phyloP scores from a whole-genome alignment of 2,888 invertebrate species.

The Netelia melanura region DNA sequence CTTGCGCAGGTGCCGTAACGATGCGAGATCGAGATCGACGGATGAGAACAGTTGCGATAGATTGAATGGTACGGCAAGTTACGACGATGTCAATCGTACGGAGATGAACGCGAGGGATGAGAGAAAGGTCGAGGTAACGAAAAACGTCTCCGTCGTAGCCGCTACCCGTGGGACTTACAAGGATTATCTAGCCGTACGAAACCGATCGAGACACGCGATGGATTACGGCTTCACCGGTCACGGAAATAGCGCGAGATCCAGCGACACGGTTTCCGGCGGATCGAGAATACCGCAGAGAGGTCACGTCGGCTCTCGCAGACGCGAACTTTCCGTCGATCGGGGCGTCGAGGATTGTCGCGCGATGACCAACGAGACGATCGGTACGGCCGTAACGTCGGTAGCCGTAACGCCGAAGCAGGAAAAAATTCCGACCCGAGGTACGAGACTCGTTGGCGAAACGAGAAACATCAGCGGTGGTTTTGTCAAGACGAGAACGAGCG shows the following conservation, averaged over 20 bases:
- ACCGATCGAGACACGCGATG: conserved; percentile 67
- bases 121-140: conserved; percentile 71
- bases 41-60: conserved; percentile 74
- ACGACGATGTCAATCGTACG: conserved; percentile 77
- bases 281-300: conserved; percentile 78
- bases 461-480: conserved; percentile 56
- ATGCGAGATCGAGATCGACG: conserved; percentile 73
- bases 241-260: conserved; percentile 61
- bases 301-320: conserved; percentile 26
- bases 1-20: conserved; percentile 73
- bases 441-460: conserved; percentile 41
- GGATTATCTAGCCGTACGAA: conserved; percentile 62
- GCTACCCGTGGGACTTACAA: conserved; percentile 77
- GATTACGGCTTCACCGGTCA: conserved; percentile 74
- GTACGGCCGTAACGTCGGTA: background rate
- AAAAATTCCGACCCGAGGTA: conserved; percentile 32
- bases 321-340: conserved; percentile 45
- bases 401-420: conserved; percentile 47
- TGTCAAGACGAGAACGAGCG: conserved; percentile 68
- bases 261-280: conserved; percentile 69
- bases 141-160: conserved; percentile 71
- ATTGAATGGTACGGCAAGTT: conserved; percentile 78
- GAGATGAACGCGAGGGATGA: conserved; percentile 68
- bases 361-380: conserved; percentile 7
- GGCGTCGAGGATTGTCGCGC: conserved; percentile 6